Base-by-base conservation (phyloP, 35 echinoderm and acorn worm species). In the Heliocidaris tuberculata region DNA sequence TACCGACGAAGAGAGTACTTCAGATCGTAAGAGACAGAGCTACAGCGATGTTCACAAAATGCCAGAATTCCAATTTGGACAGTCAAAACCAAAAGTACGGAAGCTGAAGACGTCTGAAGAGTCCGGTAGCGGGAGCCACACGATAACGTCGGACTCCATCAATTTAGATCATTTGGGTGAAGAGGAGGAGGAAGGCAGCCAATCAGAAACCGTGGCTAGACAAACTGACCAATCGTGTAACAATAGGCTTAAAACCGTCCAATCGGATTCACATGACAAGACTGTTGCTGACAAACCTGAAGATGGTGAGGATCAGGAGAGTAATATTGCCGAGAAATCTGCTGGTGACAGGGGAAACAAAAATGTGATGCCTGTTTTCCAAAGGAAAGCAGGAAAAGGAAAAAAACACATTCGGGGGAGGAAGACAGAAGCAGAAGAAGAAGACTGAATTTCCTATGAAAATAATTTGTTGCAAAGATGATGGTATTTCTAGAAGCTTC, bases 31-130 rank as follows among this genome's bases (percentile, higher is more conserved):
- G 85, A 88, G 32, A 52, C 86, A 93, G 31, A 86, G 47, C 31
- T 96, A 94, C 87, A 92, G 95, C 6, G 50, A 59, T 94, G 95
- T 96, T 32, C 93, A 94, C 61, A 96, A 93, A 49, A 96, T 96
- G 95, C 5, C 92, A 8, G 92, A 96, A 29, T 96, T 93, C 54
- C 70, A 86, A 9, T 50, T 96, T 9, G 95, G 95, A 86, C 71
- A 50, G 48, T 29, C 32, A 0, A 49, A 85, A 60, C 27, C 32
- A 0, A 49, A 85, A 42, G 94, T 50, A 30, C 78, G 31, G 21
- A 86, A 88, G 50, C 35, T 7, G 0, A 94, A 94, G 10, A 50
- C 42, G 32, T 47, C 87, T 89, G 31, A 32, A 47, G 87, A 2
- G 16, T 89, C 87, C 16, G 15, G 31, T 24, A 47, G 31, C 47